Evolutionary conservation across 1,140 invertebrate genomes (phyloP), one percentile per base, ranked within the genome.

Genomic region (Dreissena polymorpha): DNA sequence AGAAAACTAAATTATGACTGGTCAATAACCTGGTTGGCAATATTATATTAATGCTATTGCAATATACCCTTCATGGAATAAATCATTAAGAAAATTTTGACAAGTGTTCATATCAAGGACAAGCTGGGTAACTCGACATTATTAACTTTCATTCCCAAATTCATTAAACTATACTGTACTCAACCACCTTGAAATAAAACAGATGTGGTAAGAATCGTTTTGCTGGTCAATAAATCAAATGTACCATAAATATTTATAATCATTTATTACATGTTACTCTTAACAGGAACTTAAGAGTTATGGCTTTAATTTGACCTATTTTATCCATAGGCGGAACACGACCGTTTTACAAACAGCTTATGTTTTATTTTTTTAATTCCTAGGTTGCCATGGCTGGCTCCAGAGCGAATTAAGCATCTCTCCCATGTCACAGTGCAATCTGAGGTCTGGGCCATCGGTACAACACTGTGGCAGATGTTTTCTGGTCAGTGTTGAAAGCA

Each of bases 371-470:
- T 39, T 39, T 8, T 49, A 53, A 6, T 55, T 55, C 39, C 10
- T 49, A 88, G 87, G 57, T 50, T 88, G n/a, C 85, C 88, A 25
- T 89, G 88, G 88, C 50, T 89, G 25, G 88, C 88, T 16, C 85
- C 85, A 14, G 88, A 89, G 53, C 85, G 78, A 0, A 73, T 78
- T 23, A 71, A n/a, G n/a, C 23, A 83, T n/a, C 68, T 88, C 14
- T 16, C 51, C 12, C 49, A 70, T 14, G 67, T 86, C 0, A 84
- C 83, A 1, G 29, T 79, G 1, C 55, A 85, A 21, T 74, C 88
- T 14, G 88, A 89, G 50, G 68, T 83, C 10, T 89, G 78, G 83
- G 76, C 86, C 5, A 88, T 68, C 78, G 85, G 85, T 39, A 84
- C 83, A 14, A 78, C 81, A 8, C 18, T 89, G 49, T 89, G 88